Evolutionary conservation across 1,140 invertebrate genomes (phyloP).

Genomic region (Tetramorium parvispinum): DNA sequence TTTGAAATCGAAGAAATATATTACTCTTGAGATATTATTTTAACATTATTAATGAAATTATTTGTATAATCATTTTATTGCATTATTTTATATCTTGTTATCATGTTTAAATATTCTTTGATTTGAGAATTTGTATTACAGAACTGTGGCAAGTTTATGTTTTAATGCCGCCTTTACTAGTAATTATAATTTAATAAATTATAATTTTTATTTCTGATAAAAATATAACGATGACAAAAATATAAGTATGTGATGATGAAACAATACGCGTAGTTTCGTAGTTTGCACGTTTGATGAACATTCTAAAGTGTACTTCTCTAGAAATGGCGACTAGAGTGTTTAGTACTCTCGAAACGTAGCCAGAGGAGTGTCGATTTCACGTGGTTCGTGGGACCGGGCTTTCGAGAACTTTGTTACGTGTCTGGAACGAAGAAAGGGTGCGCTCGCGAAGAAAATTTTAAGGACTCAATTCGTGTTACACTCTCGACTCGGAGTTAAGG

Average conservation of each 20-base stretch:
- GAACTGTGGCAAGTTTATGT: not conserved
- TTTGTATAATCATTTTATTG: not conserved
- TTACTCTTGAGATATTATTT: not conserved
- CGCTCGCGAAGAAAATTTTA: slow-evolving; percentile 72
- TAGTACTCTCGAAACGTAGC: slow-evolving; percentile 67
- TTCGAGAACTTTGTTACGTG: slow-evolving; percentile 63
- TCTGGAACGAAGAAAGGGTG: slow-evolving; percentile 65
- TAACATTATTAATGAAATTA: not conserved
- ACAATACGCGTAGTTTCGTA: not conserved
- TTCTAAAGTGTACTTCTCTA: slow-evolving; percentile 16
- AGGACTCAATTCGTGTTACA: slow-evolving; percentile 62
- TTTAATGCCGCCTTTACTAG: not conserved
- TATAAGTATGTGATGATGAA: not conserved
- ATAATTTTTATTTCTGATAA: not conserved
- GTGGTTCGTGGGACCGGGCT: slow-evolving; percentile 58
- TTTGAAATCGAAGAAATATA: not conserved
- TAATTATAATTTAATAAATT: not conserved
- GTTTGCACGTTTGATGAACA: not conserved
- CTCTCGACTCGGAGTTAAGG: not conserved
- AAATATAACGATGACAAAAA: not conserved
- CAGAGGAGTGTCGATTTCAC: slow-evolving; percentile 66
- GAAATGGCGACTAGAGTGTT: slow-evolving; percentile 52
- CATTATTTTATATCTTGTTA: not conserved
- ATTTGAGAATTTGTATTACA: not conserved
- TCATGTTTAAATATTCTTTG: not conserved